These are phyloP conservation scores for Oscheius onirici DNA, from an alignment of 2,888 invertebrate genomes.

Conservation along the genomic window DNA sequence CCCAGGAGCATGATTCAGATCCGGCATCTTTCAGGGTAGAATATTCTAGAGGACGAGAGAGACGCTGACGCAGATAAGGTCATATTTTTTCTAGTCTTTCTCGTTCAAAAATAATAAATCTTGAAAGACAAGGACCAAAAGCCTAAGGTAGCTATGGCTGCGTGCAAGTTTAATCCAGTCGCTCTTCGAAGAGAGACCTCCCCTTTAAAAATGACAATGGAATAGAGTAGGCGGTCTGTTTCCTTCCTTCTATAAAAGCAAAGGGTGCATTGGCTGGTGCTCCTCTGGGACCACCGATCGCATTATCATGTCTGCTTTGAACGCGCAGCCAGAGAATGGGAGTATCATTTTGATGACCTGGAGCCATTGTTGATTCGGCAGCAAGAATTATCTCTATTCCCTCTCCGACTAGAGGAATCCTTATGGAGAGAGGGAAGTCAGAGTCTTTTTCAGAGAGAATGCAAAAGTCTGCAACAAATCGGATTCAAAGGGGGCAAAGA, in stretches of 20 bases:
- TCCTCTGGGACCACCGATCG: slow-evolving; percentile 10
- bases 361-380: not conserved
- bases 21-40: no score
- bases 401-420: not conserved
- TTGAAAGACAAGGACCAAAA: not conserved
- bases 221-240: not conserved
- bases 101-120: no score
- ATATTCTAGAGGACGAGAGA: no score
- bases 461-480: no score
- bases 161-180: not conserved
- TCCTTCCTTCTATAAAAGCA: not conserved
- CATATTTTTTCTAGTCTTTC: no score
- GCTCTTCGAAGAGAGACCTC: not conserved
- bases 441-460: no score
- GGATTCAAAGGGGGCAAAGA: no score
- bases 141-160: not conserved
- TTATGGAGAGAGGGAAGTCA: not conserved
- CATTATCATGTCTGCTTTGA: slow-evolving; percentile 19
- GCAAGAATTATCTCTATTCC: not conserved
- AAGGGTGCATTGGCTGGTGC: not conserved
- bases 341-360: no score
- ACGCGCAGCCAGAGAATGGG: not conserved
- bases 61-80: no score
- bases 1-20: no score
- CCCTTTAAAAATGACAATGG: not conserved